These are phyloP conservation scores for Drosophila lutescens DNA, from an alignment of 2,888 invertebrate species.

Conservation along the genomic window DNA sequence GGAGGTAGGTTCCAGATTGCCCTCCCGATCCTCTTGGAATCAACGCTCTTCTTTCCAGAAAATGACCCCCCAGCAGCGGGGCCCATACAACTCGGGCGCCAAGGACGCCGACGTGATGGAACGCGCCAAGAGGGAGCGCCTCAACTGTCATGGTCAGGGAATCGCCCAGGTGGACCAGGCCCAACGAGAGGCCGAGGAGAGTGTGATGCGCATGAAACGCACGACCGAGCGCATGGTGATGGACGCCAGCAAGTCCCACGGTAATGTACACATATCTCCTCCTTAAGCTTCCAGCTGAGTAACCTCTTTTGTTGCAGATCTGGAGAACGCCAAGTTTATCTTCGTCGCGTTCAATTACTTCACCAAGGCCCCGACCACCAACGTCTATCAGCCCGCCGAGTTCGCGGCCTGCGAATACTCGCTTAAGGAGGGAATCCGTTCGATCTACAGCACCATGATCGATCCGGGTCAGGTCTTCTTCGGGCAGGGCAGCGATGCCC, in stretches of 20 bases:
- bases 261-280: constrained; percentile 46
- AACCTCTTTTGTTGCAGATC: constrained; percentile 55
- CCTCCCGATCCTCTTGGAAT: neutral
- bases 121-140: constrained; percentile 43
- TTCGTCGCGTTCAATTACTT: constrained; percentile 82
- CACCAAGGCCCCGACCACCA: constrained; percentile 62
- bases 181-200: constrained; percentile 53
- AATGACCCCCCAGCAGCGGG: constrained; percentile 71
- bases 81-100: constrained; percentile 69
- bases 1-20: constrained; percentile 60
- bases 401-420: constrained; percentile 85
- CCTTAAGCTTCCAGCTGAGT: neutral
- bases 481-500: constrained; percentile 85
- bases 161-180: constrained; percentile 65
- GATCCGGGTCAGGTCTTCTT: constrained; percentile 82
- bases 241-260: constrained; percentile 54
- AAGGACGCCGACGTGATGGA: constrained; percentile 53
- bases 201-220: constrained; percentile 71
- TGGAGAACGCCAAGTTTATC: constrained; percentile 71
- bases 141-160: constrained; percentile 71
- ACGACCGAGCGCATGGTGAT: constrained; percentile 71
- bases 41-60: constrained; percentile 46
- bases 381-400: constrained; percentile 85
- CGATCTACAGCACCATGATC: constrained; percentile 83
- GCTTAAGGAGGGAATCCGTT: constrained; percentile 84